Base-by-base conservation (phyloP, 2,797 vertebrate species). In the Euphonia xanthogaster region DNA sequence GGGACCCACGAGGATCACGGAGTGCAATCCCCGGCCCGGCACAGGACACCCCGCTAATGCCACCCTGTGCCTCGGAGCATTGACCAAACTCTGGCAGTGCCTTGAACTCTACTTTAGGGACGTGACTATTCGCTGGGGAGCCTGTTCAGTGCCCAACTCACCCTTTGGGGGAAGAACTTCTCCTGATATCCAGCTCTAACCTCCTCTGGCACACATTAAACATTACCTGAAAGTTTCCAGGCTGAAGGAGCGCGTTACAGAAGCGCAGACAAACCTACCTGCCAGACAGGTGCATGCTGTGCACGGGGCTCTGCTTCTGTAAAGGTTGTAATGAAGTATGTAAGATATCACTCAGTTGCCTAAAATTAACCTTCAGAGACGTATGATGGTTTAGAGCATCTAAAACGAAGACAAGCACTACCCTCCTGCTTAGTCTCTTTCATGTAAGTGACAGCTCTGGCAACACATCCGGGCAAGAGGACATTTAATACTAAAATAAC, bases 241-340 rank as follows among this genome's bases (percentile, higher is more conserved):
- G 4, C 16, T 27, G 40, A 54, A 55, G 18, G 15, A 21, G 24
- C 0, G 0, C 0, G 0, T 31, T 44, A 12, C 30, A 53, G 37
- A 45, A 19, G 28, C 0, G 0, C 28, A 44, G 47, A 17, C 6
- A 12, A 70, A 55, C 15, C 7, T 21, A 39, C 10, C 44, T 35
- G 7, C 42, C 18, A 11, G 19, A 2, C 6, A 10, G 25, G 19
- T 27, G 17, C 5, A 0, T 0, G 0, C 14, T 51, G 19, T 55
- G 12, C 6, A 24, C 31, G 33, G 9, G 28, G 19, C 31, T 39
- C 17, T 35, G 9, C 25, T 33, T 39, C 12, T 2, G 2, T 48
- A 17, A 17, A 61, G 31, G 28, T 67, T 1, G 1, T 35, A 14
- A 19, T 22, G 1, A 53, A 40, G 24, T 0, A 6, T 53, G 35